Percentiles rank a stretch among this genome's conserved stretches.
Evolutionary conservation across 2,888 invertebrate species (phyloP).

Genomic region (Polyommatus iphigenia): DNA sequence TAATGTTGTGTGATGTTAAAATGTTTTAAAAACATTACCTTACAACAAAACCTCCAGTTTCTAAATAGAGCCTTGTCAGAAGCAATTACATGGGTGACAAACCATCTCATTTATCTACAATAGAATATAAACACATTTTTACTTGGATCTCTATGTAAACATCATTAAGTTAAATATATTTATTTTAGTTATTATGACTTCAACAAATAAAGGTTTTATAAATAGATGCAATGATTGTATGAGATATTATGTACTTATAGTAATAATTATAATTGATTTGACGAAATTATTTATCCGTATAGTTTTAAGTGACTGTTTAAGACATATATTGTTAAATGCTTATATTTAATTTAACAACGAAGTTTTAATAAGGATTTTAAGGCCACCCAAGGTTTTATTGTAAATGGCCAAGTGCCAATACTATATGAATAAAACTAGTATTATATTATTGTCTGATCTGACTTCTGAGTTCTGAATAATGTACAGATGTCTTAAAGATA

Average conservation of each 20-base stretch:
- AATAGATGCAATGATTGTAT: not conserved
- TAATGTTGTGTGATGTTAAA: not conserved
- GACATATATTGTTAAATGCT: not conserved
- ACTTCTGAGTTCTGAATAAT: not conserved
- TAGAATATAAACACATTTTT: not conserved
- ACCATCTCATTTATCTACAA: not conserved
- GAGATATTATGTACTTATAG: not conserved
- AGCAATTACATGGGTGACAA: not conserved
- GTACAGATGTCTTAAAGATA: no score
- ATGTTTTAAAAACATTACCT: not conserved
- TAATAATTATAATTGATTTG: not conserved
- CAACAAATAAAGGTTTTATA: not conserved
- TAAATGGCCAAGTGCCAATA: not conserved
- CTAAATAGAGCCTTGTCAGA: not conserved
- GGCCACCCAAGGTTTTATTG: not conserved
- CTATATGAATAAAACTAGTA: no score
- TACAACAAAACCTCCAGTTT: not conserved
- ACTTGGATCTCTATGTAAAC: not conserved
- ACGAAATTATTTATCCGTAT: not conserved
- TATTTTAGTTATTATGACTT: not conserved
- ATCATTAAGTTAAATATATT: not conserved
- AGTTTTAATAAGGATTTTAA: not conserved
- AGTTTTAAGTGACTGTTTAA: not conserved
- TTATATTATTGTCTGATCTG: not conserved
- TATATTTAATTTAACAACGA: not conserved